Base-by-base conservation (phyloP, 1,140 invertebrate genomes). In the Mesaphorura yosii region DNA sequence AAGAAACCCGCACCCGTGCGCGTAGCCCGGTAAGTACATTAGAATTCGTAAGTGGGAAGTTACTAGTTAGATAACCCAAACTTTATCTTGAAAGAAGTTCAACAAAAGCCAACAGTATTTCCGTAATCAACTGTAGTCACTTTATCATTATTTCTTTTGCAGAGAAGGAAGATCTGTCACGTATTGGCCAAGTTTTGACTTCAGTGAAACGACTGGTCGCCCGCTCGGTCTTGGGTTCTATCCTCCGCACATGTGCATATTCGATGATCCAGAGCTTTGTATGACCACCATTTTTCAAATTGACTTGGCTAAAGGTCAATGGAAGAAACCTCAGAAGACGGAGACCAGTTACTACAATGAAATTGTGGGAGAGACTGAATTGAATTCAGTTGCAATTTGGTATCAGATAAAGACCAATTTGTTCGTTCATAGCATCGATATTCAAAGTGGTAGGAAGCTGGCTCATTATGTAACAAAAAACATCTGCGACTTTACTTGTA, bases 201-300 rank as follows among this genome's bases (percentile, higher is more conserved):
- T 54, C 19, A 50, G 27, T 1, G 27, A 53, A 15, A 41, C 52
- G 1, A 48, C 28, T 1, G 31, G 31, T 14, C 48, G 37, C 19
- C 52, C 56, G 0, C 39, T 62, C 5, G 54, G 53, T 27, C 37
- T 29, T 39, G 60, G 60, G 12, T 63, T 63, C 45, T 63, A 56
- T 48, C 60, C 60, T 4, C 60, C 60, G 25, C 60, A 63, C 34
- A 38, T 59, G 12, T 59, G 57, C 41, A 47, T 63, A 19, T 63
- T 58, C 28, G 60, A 63, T 55, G 57, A 59, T 17, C 51, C 55
- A 27, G 60, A 63, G 48, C 12, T 55, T 3, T 55, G 20, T 23
- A 51, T 63, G 15, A 52, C 17, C 10, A 31, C 47, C 2, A 20
- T 63, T 6, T 59, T 59, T 40, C 19, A 45, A 27, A 54, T 59